Percentiles rank a stretch among this genome's conserved stretches.
phyloP scores from a whole-genome alignment of 2,113 vertebrate genomes.

The Pterocles orientalis region DNA sequence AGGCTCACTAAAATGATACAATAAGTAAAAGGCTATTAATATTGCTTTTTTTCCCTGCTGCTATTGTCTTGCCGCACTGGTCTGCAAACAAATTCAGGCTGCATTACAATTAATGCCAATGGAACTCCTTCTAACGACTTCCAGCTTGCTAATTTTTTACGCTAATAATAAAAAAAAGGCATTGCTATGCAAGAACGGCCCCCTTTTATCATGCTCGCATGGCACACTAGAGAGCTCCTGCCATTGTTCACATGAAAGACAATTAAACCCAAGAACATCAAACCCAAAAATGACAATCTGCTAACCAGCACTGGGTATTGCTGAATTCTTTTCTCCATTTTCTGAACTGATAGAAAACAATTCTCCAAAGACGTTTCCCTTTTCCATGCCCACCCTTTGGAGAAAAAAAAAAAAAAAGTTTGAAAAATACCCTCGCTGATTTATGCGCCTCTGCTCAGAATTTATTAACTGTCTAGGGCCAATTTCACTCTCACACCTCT shows the following conservation, averaged over 20 bases:
- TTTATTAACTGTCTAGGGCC: slow-evolving; percentile 82
- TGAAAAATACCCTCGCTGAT: slow-evolving; percentile 77
- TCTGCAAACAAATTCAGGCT: slow-evolving; percentile 84
- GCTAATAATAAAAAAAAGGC: slow-evolving; percentile 90
- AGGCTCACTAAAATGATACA: slow-evolving; percentile 83
- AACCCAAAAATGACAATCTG: slow-evolving; percentile 90
- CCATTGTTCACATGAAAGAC: slow-evolving; percentile 94
- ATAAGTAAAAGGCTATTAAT: slow-evolving; percentile 87
- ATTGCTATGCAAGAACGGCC: slow-evolving; percentile 88
- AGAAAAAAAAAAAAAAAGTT: slow-evolving; percentile 5
- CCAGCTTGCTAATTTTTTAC: slow-evolving; percentile 92
- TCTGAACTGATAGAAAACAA: slow-evolving; percentile 83
- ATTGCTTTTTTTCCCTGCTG: slow-evolving; percentile 77
- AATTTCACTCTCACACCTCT: slow-evolving; percentile 69
- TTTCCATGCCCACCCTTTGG: slow-evolving; percentile 60
- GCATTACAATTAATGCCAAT: slow-evolving; percentile 82
- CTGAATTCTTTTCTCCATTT: slow-evolving; percentile 77
- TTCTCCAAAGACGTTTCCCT: slow-evolving; percentile 77
- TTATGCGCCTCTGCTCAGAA: slow-evolving; percentile 82
- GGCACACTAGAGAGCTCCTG: slow-evolving; percentile 84
- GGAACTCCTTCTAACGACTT: slow-evolving; percentile 88
- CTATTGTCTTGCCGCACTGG: slow-evolving; percentile 83
- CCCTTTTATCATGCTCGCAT: slow-evolving; percentile 79
- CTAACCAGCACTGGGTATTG: slow-evolving; percentile 82
- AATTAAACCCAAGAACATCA: slow-evolving; percentile 92